Percentiles rank a stretch among this genome's conserved stretches.
These are phyloP conservation scores for Euleptes europaea DNA, from an alignment of 2,113 vertebrate species.

Conservation along the genomic window DNA sequence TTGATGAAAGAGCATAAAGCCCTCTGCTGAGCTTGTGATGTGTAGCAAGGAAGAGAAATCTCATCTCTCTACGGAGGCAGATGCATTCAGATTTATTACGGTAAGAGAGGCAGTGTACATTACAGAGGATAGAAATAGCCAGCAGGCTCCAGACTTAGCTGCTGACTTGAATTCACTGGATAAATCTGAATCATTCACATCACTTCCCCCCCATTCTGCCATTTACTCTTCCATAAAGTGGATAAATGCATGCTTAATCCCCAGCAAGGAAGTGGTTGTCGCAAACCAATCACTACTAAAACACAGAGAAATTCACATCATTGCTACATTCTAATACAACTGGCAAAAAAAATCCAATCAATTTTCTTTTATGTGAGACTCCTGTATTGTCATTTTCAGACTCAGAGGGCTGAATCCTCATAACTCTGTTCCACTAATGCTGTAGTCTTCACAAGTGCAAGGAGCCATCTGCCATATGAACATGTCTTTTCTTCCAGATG, in stretches of 20 bases:
- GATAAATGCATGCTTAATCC: slow-evolving; percentile 27
- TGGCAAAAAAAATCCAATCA: background rate
- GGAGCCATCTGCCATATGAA: too few relatives aligned
- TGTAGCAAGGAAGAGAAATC: background rate
- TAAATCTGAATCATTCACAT: background rate
- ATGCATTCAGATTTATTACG: background rate
- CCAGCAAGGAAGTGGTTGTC: slow-evolving; percentile 23
- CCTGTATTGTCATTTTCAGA: background rate
- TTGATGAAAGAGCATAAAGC: background rate
- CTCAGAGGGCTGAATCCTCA: too few relatives aligned
- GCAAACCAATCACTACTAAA: background rate
- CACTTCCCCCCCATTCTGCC: background rate
- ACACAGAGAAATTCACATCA: background rate
- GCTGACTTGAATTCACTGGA: slow-evolving; percentile 27
- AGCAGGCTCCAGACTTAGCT: background rate
- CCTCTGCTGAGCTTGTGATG: background rate
- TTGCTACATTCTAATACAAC: background rate
- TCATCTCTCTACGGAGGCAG: background rate
- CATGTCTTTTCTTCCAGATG: too few relatives aligned
- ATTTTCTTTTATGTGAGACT: background rate
- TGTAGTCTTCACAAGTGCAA: too few relatives aligned
- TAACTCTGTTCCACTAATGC: too few relatives aligned
- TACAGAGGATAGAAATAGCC: background rate
- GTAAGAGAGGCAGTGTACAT: background rate
- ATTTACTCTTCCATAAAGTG: slow-evolving; percentile 46